Evolutionary conservation across 2,113 vertebrate species (phyloP), one percentile per base, ranked within the genome.

Genomic region (Ammodytes marinus): DNA sequence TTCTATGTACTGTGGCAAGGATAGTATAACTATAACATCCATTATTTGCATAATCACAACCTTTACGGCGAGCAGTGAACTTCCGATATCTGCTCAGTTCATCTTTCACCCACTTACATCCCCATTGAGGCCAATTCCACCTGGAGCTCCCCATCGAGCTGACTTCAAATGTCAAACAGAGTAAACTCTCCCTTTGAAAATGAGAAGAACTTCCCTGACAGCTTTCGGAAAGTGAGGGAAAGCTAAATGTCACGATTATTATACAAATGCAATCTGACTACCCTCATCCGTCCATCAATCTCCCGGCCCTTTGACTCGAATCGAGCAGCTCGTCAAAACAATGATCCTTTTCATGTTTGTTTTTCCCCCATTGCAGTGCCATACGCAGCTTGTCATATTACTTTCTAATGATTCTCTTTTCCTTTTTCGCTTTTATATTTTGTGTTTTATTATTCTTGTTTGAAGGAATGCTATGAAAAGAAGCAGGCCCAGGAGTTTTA

Each of bases 121-220:
- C 68, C 40, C 69, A 82, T 77, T 83, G 79, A 70, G 27, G 27
- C 46, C 57, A 80, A 82, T 77, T 70, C 54, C 81, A 87, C 86
- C 76, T 55, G 70, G 52, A 81, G 76, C 64, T 91, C 77, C 75
- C 57, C 55, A 75, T 79, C 9, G 14, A 80, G 57, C 70, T 64
- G 74, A 88, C 83, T 86, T 80, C 66, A 91, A 88, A 90, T 88
- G 89, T 89, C 88, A 91, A 85, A 87, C 50, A 74, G 74, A 14
- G 71, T 85, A 87, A 86, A 87, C n/a, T 74, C 39, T 65, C 54
- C 42, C 57, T 64, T 27, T 45, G 65, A 63, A 77, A 84, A 85
- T 61, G 50, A 82, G 47, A 9, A 64, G 55, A 82, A 80, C 73
- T 80, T 81, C 46, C 64, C 64, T 71, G 77, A 74, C 77, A 71